Percentiles rank a stretch among this genome's conserved stretches.
These are phyloP conservation scores for Drusus annulatus DNA, from an alignment of 1,140 invertebrate species.

Conservation along the genomic window DNA sequence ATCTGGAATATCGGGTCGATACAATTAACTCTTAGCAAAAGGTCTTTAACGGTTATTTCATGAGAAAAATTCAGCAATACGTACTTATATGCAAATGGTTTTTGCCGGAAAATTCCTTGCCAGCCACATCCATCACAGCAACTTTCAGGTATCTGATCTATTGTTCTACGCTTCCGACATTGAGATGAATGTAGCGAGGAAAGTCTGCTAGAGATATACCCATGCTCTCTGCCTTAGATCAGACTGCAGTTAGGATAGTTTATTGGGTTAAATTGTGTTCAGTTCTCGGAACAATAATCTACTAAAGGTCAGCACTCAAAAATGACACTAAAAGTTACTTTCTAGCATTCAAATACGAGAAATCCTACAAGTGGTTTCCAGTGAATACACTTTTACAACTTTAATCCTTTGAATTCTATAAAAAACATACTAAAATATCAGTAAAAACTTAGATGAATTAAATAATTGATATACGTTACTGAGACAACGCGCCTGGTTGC, in stretches of 20 bases:
- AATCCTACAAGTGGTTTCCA: too few relatives aligned
- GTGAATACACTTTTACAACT: too few relatives aligned
- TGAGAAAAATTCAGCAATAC: conserved; percentile 26
- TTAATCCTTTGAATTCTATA: too few relatives aligned
- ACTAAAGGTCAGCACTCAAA: too few relatives aligned
- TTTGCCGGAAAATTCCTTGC: conserved; percentile 3
- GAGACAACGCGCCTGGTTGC: too few relatives aligned
- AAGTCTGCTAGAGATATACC: neutral
- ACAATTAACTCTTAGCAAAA: conserved; percentile 33
- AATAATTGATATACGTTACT: too few relatives aligned
- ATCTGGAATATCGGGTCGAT: conserved; percentile 46
- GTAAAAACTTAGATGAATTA: too few relatives aligned
- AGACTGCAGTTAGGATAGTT: neutral
- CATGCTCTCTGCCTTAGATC: conserved; percentile 25
- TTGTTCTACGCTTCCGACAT: conserved; percentile 30
- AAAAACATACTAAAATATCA: too few relatives aligned
- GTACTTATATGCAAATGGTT: conserved; percentile 36
- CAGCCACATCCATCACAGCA: conserved; percentile 17
- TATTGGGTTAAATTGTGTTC: conserved; percentile 5
- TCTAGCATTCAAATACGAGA: too few relatives aligned
- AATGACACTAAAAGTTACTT: too few relatives aligned
- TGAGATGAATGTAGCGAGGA: neutral
- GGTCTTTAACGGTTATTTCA: conserved; percentile 37
- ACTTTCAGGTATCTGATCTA: conserved; percentile 12
- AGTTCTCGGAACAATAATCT: neutral